phyloP scores from a whole-genome alignment of 2,113 vertebrate species.

The Ibidorhyncha struthersii region DNA sequence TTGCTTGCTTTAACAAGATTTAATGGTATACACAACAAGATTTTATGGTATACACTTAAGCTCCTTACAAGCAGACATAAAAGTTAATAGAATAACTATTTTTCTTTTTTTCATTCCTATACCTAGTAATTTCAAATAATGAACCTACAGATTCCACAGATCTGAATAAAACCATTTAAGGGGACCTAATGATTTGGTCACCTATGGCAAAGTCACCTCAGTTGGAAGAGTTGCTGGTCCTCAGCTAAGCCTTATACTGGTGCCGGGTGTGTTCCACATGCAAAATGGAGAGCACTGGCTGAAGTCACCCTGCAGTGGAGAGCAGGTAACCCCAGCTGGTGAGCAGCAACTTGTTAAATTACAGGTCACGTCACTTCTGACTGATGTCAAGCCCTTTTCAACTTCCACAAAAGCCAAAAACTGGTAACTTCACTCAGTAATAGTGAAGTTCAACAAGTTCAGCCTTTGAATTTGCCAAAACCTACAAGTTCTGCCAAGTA shows the following conservation, averaged over 20 bases:
- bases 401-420: background rate
- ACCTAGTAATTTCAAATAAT: background rate
- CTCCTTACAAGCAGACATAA: too few species aligned
- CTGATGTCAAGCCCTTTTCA: background rate
- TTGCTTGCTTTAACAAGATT: background rate
- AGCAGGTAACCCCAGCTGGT: background rate
- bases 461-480: background rate
- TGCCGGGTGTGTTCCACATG: accelerated
- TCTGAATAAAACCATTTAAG: background rate
- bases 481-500: background rate
- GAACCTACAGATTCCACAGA: background rate
- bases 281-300: background rate
- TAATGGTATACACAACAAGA: background rate
- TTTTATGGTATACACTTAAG: background rate
- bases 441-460: background rate
- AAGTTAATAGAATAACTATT: accelerated
- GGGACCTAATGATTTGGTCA: background rate
- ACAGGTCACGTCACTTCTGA: background rate
- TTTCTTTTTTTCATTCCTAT: background rate
- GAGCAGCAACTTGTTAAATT: background rate
- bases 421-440: background rate
- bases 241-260: background rate
- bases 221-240: background rate
- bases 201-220: background rate
- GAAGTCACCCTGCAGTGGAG: background rate